Conservation (phyloP, 2,888 invertebrate genomes). For the Ischnus inquisitorius region DNA sequence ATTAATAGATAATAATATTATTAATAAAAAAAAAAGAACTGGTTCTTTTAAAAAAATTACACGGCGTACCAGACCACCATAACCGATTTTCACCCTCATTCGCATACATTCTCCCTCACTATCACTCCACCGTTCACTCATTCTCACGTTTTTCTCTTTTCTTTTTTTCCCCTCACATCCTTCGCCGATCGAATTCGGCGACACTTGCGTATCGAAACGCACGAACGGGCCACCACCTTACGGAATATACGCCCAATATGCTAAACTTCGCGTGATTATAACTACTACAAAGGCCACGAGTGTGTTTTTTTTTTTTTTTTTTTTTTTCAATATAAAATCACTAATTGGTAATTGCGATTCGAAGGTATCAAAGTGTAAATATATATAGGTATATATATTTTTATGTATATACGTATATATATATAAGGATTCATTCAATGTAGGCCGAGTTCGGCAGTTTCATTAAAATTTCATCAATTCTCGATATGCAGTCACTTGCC, state of each 20-base stretch:
- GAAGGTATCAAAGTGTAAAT: constrained; percentile 73
- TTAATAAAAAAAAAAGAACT: constrained; percentile 61
- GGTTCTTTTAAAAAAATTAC: constrained; percentile 72
- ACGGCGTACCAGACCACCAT: constrained; percentile 75
- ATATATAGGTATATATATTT: constrained; percentile 71
- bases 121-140: constrained; percentile 60
- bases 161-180: constrained; percentile 24
- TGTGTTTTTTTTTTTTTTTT: constrained; percentile 72
- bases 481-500: constrained; percentile 24
- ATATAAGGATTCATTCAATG: constrained; percentile 54
- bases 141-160: constrained; percentile 69
- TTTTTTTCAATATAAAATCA: constrained; percentile 81
- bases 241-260: constrained; percentile 46
- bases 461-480: constrained; percentile 46
- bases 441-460: constrained; percentile 63
- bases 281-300: constrained; percentile 82
- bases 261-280: constrained; percentile 42
- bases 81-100: constrained; percentile 62
- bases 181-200: background rate
- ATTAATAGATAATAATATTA: constrained; percentile 35
- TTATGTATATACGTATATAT: constrained; percentile 53
- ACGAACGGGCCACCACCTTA: constrained; percentile 58
- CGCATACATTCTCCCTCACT: constrained; percentile 64
- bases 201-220: constrained; percentile 12
- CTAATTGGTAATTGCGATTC: constrained; percentile 77